Conservation (phyloP, 2,797 vertebrate species). For the Cheracebus regulus region DNA sequence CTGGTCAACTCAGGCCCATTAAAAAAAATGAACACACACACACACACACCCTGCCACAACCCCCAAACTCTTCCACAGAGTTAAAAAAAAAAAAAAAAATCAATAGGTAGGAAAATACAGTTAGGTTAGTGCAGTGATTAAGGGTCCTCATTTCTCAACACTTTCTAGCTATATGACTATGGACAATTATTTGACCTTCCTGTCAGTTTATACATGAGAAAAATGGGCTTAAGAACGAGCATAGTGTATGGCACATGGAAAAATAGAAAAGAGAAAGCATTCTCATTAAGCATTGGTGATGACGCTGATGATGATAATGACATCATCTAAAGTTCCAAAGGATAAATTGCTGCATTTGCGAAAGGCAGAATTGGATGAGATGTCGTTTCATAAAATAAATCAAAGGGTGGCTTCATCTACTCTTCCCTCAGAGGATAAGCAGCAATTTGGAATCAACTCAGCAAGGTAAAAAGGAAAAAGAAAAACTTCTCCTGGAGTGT, state of each 20-base stretch:
- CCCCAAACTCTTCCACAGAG: not conserved
- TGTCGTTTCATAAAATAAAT: not conserved
- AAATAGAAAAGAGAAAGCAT: not conserved
- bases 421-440: not conserved
- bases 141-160: not conserved
- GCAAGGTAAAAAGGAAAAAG: not conserved
- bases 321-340: not conserved
- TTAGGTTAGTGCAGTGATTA: not conserved
- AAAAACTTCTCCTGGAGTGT: not conserved
- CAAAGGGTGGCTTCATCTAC: not conserved
- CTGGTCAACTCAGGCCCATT: not conserved
- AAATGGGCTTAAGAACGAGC: not conserved
- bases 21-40: not conserved
- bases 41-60: not conserved
- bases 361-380: not conserved
- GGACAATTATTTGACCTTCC: not conserved
- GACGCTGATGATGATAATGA: not conserved
- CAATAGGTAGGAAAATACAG: not conserved
- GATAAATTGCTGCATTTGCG: not conserved
- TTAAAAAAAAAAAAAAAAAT: not conserved
- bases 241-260: no score
- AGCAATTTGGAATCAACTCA: not conserved
- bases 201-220: not conserved
- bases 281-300: not conserved
- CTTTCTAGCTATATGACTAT: not conserved